phyloP scores from a whole-genome alignment of 2,888 invertebrate genomes.

The Busseola fusca region DNA sequence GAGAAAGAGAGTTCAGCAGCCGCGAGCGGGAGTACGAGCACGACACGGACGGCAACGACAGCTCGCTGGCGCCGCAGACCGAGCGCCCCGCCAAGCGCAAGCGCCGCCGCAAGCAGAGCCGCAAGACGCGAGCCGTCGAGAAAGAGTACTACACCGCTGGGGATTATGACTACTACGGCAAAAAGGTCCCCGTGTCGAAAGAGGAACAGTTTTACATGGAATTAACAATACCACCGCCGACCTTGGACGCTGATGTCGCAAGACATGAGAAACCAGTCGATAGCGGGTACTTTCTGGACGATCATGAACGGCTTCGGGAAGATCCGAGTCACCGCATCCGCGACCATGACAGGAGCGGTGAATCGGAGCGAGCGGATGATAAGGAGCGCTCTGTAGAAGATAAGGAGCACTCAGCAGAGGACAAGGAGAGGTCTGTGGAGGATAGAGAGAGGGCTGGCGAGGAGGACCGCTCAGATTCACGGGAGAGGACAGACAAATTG shows the following conservation, averaged over 20 bases:
- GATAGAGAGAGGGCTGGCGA: conserved; percentile 66
- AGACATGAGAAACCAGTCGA: conserved; percentile 71
- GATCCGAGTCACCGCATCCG: conserved; percentile 72
- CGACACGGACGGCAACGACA: conserved; percentile 74
- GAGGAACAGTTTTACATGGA: conserved; percentile 78
- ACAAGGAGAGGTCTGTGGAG: conserved; percentile 60
- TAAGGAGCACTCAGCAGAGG: conserved; percentile 62
- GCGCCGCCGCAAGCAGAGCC: conserved; percentile 76
- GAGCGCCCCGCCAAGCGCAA: conserved; percentile 73
- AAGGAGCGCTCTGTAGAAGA: conserved; percentile 57
- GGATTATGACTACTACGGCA: conserved; percentile 82
- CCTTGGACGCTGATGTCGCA: conserved; percentile 76
- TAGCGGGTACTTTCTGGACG: conserved; percentile 74
- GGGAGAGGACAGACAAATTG: conserved; percentile 68
- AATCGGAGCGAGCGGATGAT: conserved; percentile 57
- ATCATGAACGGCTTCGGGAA: conserved; percentile 77
- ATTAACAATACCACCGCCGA: conserved; percentile 79
- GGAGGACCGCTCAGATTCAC: conserved; percentile 62
- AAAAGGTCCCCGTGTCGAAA: conserved; percentile 76
- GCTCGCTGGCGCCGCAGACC: conserved; percentile 68
- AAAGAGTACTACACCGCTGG: conserved; percentile 72
- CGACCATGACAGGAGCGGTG: conserved; percentile 58
- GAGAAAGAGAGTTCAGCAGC: conserved; percentile 51
- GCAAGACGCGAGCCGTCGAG: conserved; percentile 69
- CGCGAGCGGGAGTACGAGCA: conserved; percentile 61